Evolutionary conservation across 2,113 vertebrate species (phyloP).

Genomic region (Rutilus rutilus): DNA sequence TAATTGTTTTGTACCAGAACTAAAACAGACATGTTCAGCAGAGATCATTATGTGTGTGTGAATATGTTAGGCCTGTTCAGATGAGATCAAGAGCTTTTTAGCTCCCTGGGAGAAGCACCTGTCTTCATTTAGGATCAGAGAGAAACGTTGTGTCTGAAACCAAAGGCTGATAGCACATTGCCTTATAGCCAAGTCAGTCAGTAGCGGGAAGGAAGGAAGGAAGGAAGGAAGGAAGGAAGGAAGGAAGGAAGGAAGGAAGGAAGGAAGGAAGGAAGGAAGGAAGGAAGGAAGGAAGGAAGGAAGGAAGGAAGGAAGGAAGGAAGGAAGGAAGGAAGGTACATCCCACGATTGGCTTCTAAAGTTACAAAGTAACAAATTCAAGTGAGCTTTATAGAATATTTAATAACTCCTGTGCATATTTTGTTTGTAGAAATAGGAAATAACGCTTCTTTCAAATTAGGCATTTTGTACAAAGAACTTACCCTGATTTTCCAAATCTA

Average conservation of each 20-base stretch:
- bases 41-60: not conserved
- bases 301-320: too few species aligned
- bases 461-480: too few species aligned
- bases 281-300: not conserved
- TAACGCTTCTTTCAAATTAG: too few species aligned
- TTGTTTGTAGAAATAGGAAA: not conserved
- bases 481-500: too few species aligned
- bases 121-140: slow-evolving; percentile 21
- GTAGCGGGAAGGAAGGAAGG: not conserved
- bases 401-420: not conserved
- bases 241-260: too few species aligned
- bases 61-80: slow-evolving; percentile 13
- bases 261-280: not conserved
- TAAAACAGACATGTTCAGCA: not conserved
- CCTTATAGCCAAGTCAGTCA: not conserved
- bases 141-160: slow-evolving; percentile 5
- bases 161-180: not conserved
- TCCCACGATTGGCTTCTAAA: not conserved
- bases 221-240: not conserved
- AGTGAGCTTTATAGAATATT: not conserved
- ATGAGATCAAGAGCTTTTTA: not conserved
- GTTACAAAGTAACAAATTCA: not conserved
- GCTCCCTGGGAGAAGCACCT: not conserved
- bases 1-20: not conserved
- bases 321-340: not conserved